Evolutionary conservation across 2,888 invertebrate genomes (phyloP).

Genomic region (Eudasyphora cyanicolor): DNA sequence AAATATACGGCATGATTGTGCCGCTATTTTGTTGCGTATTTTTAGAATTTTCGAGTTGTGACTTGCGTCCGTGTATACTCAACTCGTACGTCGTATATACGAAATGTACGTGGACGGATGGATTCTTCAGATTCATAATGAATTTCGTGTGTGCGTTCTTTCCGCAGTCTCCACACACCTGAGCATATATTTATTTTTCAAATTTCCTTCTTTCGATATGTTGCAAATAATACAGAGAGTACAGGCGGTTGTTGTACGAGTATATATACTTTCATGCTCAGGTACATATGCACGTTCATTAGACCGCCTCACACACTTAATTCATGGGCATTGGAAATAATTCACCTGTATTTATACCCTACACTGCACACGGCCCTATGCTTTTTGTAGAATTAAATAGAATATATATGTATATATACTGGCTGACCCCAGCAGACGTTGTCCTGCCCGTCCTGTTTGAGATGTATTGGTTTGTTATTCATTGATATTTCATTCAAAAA

Average conservation of each 20-base stretch:
- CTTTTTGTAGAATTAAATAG: neutral
- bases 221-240: constrained; percentile 44
- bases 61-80: neutral
- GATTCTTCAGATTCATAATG: constrained; percentile 70
- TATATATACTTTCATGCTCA: constrained; percentile 11
- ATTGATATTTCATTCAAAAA: too few relatives aligned
- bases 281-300: constrained; percentile 13
- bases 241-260: too few relatives aligned
- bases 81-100: neutral
- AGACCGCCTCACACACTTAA: neutral
- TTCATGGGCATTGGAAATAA: too few relatives aligned
- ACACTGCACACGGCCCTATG: too few relatives aligned
- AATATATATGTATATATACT: neutral
- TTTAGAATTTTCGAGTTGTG: constrained; percentile 33
- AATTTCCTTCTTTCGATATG: constrained; percentile 32
- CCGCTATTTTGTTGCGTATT: constrained; percentile 37
- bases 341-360: too few relatives aligned
- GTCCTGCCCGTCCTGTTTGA: too few relatives aligned
- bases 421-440: too few relatives aligned
- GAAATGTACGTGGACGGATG: constrained; percentile 41
- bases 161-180: constrained; percentile 76
- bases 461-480: too few relatives aligned
- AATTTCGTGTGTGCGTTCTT: constrained; percentile 65
- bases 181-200: constrained; percentile 67
- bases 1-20: neutral